These are phyloP conservation scores for Blomia tropicalis DNA, from an alignment of 2,888 invertebrate genomes.

Conservation along the genomic window DNA sequence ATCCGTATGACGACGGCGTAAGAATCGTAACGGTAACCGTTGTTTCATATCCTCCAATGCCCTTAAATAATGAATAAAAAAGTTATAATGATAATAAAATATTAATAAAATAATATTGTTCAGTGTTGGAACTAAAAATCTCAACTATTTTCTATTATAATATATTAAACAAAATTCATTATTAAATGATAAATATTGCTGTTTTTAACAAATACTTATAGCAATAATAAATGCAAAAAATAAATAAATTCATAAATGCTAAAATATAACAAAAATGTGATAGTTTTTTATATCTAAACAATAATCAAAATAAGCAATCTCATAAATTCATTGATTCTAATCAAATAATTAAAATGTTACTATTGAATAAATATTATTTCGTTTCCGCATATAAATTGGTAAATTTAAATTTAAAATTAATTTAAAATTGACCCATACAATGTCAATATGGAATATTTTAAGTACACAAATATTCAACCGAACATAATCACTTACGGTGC, in stretches of 20 bases:
- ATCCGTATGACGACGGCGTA: slow-evolving; percentile 40
- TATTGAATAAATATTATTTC: too few relatives aligned
- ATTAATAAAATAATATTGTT: too few relatives aligned
- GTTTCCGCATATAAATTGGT: too few relatives aligned
- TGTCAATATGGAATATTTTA: too few relatives aligned
- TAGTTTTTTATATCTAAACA: too few relatives aligned
- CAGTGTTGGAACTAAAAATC: too few relatives aligned
- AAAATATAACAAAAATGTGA: too few relatives aligned
- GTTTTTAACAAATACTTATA: not conserved
- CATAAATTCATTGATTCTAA: not conserved
- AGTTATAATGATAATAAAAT: too few relatives aligned
- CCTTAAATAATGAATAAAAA: slow-evolving; percentile 32
- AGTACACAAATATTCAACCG: too few relatives aligned
- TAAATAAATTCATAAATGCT: not conserved
- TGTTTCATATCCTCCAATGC: slow-evolving; percentile 39
- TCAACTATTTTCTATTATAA: not conserved
- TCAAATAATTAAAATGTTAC: not conserved
- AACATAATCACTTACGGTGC: slow-evolving; percentile 22
- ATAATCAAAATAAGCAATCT: too few relatives aligned
- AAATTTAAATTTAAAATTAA: too few relatives aligned
- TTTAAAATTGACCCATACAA: too few relatives aligned
- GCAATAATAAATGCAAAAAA: not conserved
- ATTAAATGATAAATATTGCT: not conserved
- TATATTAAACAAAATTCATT: not conserved
- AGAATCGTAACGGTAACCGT: slow-evolving; percentile 38